These are phyloP conservation scores for Pomacea canaliculata DNA, from an alignment of 2,888 invertebrate genomes.

Conservation along the genomic window DNA sequence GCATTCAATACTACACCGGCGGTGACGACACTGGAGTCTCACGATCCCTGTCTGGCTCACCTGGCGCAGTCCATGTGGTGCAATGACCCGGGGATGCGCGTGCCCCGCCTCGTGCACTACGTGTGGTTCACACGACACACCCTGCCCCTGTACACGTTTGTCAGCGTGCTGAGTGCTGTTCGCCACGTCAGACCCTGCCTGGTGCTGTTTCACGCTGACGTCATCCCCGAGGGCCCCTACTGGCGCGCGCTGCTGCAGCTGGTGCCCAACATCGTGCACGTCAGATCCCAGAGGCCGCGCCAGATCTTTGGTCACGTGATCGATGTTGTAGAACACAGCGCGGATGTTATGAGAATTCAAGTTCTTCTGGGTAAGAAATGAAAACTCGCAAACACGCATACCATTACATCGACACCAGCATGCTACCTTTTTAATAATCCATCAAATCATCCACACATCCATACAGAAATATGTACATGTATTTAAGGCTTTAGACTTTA, in stretches of 20 bases:
- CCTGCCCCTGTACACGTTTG: slow-evolving; percentile 39
- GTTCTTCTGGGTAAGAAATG: slow-evolving; percentile 40
- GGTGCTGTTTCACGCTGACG: slow-evolving; percentile 50
- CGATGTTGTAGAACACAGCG: slow-evolving; percentile 49
- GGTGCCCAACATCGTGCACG: slow-evolving; percentile 47
- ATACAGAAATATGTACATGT: no score
- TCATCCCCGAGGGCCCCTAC: slow-evolving; percentile 43
- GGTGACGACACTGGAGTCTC: neutral
- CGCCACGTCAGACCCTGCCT: slow-evolving; percentile 50
- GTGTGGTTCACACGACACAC: slow-evolving; percentile 44
- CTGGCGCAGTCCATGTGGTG: slow-evolving; percentile 9
- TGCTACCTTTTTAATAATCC: no score
- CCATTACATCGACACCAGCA: no score
- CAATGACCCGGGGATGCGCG: slow-evolving; percentile 24
- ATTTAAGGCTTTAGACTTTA: no score
- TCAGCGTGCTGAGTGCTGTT: slow-evolving; percentile 51
- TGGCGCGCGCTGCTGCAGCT: slow-evolving; percentile 50
- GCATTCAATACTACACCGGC: neutral
- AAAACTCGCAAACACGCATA: no score
- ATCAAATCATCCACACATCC: no score
- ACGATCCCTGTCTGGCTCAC: neutral
- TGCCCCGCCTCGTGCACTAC: slow-evolving; percentile 54
- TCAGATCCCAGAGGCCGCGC: slow-evolving; percentile 41
- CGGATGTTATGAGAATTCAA: slow-evolving; percentile 48
- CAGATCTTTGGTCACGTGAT: slow-evolving; percentile 44